Base-by-base conservation (phyloP, 2,888 invertebrate genomes). In the Tupiocoris notatus region DNA sequence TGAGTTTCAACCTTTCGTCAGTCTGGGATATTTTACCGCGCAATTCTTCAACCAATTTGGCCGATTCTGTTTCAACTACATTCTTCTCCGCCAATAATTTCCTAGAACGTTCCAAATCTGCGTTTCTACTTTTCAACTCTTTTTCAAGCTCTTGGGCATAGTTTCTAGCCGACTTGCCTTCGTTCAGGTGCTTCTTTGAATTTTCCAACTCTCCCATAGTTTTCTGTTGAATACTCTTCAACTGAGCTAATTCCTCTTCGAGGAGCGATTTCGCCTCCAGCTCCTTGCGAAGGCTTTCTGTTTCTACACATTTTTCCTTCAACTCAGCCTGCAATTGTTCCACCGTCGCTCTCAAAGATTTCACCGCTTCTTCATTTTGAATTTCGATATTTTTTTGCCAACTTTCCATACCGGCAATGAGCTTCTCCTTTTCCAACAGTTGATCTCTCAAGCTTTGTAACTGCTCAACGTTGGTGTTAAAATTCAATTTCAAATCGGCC, bases 161-260 rank as follows among this genome's bases (percentile, higher is more conserved):
- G 12, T 56, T 67, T 23, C 17, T n/a, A n/a, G 21, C 57, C 20
- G 9, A n/a, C 9, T 59, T 57, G 24, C 59, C 24, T 18, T 59
- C 59, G 7, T 57, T 23, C 9, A 70, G 23, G 9, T 12, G 22
- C 21, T 70, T 58, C 24, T 70, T 70, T 2, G 70, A 58, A 59
- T 70, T 59, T 23, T 70, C 59, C 1, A 70, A 25, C 59, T 70
- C 70, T 59, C 59, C 70, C 24, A 70, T 23, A 23, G 70, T 70
- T 24, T 23, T 58, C 17, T 24, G 59, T 12, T 59, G 70, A 63
- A 63, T 39, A 1, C 17, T 56, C 23, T 63, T 73, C 73, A 73
- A 63, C 18, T 73, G 25, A 2, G 21, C 1, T 21, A 73, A 62
- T 54, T 73, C 73, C 9, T 73, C 63, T 64, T 70, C 70, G n/a